Evolutionary conservation across 2,888 invertebrate species (phyloP).

Genomic region (Thera britannica): DNA sequence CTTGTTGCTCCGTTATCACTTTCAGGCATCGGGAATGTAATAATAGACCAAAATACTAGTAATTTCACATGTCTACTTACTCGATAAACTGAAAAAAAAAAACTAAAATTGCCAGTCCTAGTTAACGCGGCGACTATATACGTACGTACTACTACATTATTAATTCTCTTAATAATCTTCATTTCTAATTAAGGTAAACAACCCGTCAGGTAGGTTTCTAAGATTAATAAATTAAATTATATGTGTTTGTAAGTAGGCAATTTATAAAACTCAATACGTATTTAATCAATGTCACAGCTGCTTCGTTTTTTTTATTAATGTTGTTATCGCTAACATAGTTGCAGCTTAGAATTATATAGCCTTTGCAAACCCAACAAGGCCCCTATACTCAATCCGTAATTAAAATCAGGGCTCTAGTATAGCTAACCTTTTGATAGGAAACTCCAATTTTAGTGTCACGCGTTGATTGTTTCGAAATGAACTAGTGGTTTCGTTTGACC

Average conservation of each 20-base stretch:
- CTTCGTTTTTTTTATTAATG: neutral
- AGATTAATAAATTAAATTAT: neutral
- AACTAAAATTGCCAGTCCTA: too few species aligned
- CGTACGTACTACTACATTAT: too few species aligned
- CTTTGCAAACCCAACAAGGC: neutral
- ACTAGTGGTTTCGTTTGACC: too few species aligned
- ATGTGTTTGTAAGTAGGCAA: neutral
- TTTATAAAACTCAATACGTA: neutral
- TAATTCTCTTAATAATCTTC: neutral
- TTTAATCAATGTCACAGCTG: neutral
- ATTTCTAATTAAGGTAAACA: neutral
- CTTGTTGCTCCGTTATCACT: too few species aligned
- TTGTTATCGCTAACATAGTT: constrained; percentile 1
- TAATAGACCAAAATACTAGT: too few species aligned
- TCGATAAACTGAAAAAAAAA: too few species aligned
- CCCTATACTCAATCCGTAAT: neutral
- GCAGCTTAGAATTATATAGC: neutral
- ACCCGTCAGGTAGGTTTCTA: neutral
- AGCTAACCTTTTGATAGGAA: too few species aligned
- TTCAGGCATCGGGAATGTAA: too few species aligned
- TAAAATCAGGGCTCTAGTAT: neutral
- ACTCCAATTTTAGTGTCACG: too few species aligned
- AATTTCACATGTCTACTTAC: too few species aligned
- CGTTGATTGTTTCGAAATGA: too few species aligned
- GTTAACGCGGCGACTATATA: too few species aligned